Base-by-base conservation (phyloP, 2,797 vertebrate genomes). In the Lagocephalus sceleratus region DNA sequence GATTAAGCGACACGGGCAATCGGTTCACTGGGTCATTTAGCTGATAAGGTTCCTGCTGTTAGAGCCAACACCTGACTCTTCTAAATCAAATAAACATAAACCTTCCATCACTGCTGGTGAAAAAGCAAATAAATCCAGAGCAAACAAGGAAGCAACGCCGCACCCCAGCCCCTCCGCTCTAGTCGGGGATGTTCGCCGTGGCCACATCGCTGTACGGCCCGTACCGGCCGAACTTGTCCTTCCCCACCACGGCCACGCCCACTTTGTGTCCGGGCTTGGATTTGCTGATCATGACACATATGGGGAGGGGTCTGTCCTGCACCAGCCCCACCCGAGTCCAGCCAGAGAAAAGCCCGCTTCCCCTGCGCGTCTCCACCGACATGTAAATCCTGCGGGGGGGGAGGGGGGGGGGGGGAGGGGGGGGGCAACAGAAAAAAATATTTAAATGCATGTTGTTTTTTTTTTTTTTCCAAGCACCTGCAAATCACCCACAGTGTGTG, bases 221-320 rank as follows among this genome's bases (percentile, higher is more conserved):
- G 1, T 69, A 81, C 0, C 85, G 79, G 12, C 64, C 74, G n/a
- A 84, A 88, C 23, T 16, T 25, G 66, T 87, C 85, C 42, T 77
- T 81, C 15, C 83, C 85, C 12, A 90, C 74, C 20, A 90, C 81
- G 12, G 76, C 44, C 5, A 90, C 85, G 41, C 78, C 86, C 42
- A 88, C 55, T 56, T 66, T 83, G 55, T 66, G 76, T 2, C 86
- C 82, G 0, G 73, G 63, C 25, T 70, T 75, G 57, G 76, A 86
- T 17, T 77, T 79, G 2, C 14, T 71, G 41, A 90, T 49, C 54
- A 85, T 45, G 26, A 82, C 78, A 20, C 77, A 86, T 76, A 89
- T 90, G 38, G 90, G 90, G 51, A 90, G 73, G 2, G 71, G 11
- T 19, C 60, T 59, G 26, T 89, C 87, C 19, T n/a, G 39, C 48